Evolutionary conservation across 2,888 invertebrate genomes (phyloP).

Genomic region (Azorinus chamasolen): DNA sequence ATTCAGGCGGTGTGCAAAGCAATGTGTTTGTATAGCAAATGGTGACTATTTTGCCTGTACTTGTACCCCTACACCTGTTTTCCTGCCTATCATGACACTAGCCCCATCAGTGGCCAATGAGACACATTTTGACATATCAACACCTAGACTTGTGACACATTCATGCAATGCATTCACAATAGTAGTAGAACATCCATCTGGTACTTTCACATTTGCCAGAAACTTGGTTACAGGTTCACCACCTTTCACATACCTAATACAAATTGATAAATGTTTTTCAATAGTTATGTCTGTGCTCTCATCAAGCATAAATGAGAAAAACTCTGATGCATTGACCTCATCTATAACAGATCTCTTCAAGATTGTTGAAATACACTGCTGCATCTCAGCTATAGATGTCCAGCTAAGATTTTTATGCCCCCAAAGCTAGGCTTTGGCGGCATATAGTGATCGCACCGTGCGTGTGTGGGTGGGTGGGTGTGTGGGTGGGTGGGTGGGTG

Average conservation of each 20-base stretch:
- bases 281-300: conserved; percentile 53
- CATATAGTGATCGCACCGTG: no score
- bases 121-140: conserved; percentile 13
- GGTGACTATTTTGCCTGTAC: conserved; percentile 34
- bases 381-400: neutral
- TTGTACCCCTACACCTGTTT: conserved; percentile 42
- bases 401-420: conserved; percentile 6
- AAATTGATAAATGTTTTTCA: conserved; percentile 35
- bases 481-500: no score
- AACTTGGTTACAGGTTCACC: conserved; percentile 36
- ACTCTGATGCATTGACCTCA: neutral
- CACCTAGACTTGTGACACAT: neutral
- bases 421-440: no score
- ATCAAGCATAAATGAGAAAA: conserved; percentile 53
- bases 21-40: conserved; percentile 45
- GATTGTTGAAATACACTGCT: neutral
- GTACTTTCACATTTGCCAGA: conserved; percentile 26
- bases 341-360: neutral
- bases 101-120: conserved; percentile 57
- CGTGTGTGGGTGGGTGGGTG: no score
- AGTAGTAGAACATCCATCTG: conserved; percentile 48
- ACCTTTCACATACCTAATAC: conserved; percentile 40
- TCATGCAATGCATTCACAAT: conserved; percentile 21
- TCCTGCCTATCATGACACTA: conserved; percentile 36
- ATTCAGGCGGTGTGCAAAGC: conserved; percentile 42